Evolutionary conservation across 2,113 vertebrate species (phyloP).

Genomic region (Phaetusa simplex): DNA sequence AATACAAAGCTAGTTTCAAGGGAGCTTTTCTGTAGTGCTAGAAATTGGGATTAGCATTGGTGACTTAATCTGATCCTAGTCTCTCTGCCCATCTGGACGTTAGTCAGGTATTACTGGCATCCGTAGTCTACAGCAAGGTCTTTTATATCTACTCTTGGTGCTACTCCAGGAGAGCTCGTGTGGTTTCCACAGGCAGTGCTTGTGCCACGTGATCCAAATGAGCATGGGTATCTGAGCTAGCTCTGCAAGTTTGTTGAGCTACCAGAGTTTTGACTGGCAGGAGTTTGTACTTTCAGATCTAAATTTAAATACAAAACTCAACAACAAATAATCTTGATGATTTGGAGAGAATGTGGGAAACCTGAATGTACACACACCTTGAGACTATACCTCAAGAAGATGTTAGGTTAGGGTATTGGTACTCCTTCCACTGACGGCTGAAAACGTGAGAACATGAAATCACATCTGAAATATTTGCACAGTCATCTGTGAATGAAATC

Average conservation of each 20-base stretch:
- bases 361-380: neutral
- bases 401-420: accelerated
- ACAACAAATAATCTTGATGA: neutral
- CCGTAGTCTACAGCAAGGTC: neutral
- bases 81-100: neutral
- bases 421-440: neutral
- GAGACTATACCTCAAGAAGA: neutral
- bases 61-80: neutral
- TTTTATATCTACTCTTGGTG: neutral
- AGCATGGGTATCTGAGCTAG: neutral
- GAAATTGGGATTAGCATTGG: neutral
- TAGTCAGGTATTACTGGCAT: neutral
- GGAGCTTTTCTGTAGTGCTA: neutral
- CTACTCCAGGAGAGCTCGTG: neutral
- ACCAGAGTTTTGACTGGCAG: neutral
- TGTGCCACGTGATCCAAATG: neutral
- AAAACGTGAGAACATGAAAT: neutral
- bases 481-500: neutral
- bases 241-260: neutral
- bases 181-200: neutral
- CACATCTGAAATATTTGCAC: neutral
- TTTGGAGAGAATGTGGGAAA: neutral
- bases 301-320: neutral
- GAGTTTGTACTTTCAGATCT: neutral
- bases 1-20: neutral